These are phyloP conservation scores for Hymenopus coronatus DNA, from an alignment of 2,888 invertebrate genomes.

Conservation along the genomic window DNA sequence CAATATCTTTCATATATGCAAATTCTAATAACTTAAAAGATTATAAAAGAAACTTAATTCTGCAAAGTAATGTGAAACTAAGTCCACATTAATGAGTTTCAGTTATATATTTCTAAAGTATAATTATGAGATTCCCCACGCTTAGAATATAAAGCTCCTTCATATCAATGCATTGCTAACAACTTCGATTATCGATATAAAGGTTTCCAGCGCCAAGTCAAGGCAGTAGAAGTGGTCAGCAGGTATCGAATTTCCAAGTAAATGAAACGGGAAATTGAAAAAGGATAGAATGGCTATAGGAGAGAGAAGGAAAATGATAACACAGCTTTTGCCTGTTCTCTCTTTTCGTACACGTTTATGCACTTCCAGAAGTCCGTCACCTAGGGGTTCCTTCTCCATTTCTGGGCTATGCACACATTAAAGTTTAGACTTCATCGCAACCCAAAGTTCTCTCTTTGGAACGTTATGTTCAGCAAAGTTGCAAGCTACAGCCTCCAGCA, in stretches of 20 bases:
- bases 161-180: neutral
- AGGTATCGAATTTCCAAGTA: neutral
- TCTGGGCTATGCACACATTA: neutral
- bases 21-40: too few relatives aligned
- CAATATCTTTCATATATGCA: too few relatives aligned
- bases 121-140: neutral
- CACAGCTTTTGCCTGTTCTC: neutral
- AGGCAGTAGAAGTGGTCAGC: neutral
- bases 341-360: neutral
- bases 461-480: neutral
- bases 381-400: neutral
- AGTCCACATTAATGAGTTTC: too few relatives aligned
- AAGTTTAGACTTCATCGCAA: neutral
- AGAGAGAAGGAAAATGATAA: neutral
- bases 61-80: too few relatives aligned
- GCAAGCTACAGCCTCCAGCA: neutral
- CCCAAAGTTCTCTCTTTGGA: neutral
- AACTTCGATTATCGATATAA: neutral
- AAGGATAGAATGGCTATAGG: neutral
- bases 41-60: too few relatives aligned
- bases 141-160: neutral
- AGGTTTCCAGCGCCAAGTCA: neutral
- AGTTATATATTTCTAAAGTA: too few relatives aligned
- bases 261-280: neutral
- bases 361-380: neutral